Conservation (phyloP, 1,140 invertebrate genomes). For the Euwallacea similis region DNA sequence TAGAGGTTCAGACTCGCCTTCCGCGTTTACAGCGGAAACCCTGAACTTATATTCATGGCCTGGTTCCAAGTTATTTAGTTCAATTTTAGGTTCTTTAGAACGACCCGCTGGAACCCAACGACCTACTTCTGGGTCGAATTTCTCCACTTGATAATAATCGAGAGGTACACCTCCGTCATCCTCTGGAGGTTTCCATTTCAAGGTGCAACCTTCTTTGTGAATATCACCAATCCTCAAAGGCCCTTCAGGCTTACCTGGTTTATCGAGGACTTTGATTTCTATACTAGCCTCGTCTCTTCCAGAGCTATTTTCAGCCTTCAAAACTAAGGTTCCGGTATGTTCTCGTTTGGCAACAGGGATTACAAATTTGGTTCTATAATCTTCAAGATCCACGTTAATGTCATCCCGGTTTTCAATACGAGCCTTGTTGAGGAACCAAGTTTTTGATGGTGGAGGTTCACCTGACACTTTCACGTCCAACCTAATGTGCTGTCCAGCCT, state of each 20-base stretch:
- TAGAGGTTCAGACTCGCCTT: constrained; percentile 92
- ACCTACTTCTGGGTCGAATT: constrained; percentile 81
- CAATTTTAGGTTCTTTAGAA: constrained; percentile 79
- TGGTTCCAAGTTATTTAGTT: constrained; percentile 81
- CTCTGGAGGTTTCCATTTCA: constrained; percentile 92
- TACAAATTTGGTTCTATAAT: constrained; percentile 82
- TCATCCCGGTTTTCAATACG: constrained; percentile 69
- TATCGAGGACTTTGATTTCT: constrained; percentile 83
- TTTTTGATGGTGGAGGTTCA: constrained; percentile 84
- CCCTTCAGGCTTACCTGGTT: constrained; percentile 88
- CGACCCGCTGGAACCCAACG: constrained; percentile 83
- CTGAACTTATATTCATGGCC: constrained; percentile 97
- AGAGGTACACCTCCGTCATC: constrained; percentile 91
- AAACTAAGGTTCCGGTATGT: constrained; percentile 81
- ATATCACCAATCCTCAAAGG: constrained; percentile 87
- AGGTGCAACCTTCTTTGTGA: constrained; percentile 88
- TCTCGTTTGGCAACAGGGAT: constrained; percentile 73
- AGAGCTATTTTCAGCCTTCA: constrained; percentile 89
- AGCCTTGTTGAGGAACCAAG: constrained; percentile 83
- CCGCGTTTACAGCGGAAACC: constrained; percentile 91
- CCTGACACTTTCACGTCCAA: constrained; percentile 88
- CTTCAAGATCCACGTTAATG: constrained; percentile 79
- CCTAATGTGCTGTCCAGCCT: constrained; percentile 82
- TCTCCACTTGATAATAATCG: constrained; percentile 90
- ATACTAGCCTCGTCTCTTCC: constrained; percentile 91